Evolutionary conservation across 2,888 invertebrate genomes (phyloP).

Genomic region (Tachina fera): DNA sequence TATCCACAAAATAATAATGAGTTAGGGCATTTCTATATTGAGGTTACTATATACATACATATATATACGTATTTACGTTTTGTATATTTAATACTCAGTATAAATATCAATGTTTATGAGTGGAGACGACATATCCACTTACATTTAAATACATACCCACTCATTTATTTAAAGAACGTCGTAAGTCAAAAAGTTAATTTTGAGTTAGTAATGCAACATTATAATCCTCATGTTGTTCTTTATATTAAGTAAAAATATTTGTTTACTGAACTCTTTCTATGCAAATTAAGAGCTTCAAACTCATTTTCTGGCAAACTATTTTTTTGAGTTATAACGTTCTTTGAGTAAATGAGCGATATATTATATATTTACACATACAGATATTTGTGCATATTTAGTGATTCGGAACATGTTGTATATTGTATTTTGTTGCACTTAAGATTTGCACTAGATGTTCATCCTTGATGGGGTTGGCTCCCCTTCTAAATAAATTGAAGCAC

Average conservation of each 20-base stretch:
- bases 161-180: too few relatives aligned
- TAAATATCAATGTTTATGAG: slow-evolving; percentile 44
- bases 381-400: slow-evolving; percentile 39
- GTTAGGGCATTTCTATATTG: too few relatives aligned
- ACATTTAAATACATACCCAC: slow-evolving; percentile 16
- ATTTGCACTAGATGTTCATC: slow-evolving; percentile 46
- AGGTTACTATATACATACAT: background rate
- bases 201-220: too few relatives aligned
- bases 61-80: background rate
- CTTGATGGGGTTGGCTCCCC: slow-evolving; percentile 50
- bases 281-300: too few relatives aligned
- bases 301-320: too few relatives aligned
- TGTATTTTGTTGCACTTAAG: slow-evolving; percentile 41
- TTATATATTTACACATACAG: background rate
- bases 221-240: too few relatives aligned
- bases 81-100: background rate
- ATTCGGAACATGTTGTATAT: slow-evolving; percentile 60
- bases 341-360: too few relatives aligned
- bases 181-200: too few relatives aligned
- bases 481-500: slow-evolving; percentile 13
- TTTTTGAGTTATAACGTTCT: too few relatives aligned
- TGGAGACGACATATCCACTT: slow-evolving; percentile 21
- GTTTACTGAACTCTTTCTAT: too few relatives aligned
- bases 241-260: too few relatives aligned
- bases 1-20: too few relatives aligned